Percentiles rank a stretch among this genome's conserved stretches.
These are phyloP conservation scores for Cheilosia vulpina DNA, from an alignment of 2,888 invertebrate genomes.

Conservation along the genomic window DNA sequence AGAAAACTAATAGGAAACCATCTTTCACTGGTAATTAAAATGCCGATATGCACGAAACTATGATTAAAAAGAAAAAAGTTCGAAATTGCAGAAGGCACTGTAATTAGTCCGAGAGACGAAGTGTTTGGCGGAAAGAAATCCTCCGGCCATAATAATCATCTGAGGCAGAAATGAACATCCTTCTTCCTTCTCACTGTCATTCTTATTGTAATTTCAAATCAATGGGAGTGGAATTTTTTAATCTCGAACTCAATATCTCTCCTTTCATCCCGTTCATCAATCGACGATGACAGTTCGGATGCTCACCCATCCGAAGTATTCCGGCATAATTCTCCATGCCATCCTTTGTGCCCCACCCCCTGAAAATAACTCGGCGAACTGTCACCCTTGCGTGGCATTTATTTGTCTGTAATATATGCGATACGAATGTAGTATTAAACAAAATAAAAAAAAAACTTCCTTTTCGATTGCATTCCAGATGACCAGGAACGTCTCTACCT, in stretches of 20 bases:
- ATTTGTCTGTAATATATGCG: conserved; percentile 13
- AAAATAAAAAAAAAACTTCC: conserved; percentile 16
- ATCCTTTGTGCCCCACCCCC: conserved; percentile 1
- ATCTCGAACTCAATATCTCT: conserved; percentile 61
- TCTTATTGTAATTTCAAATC: conserved; percentile 59
- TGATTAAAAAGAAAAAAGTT: conserved; percentile 45
- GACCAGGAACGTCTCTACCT: conserved; percentile 88
- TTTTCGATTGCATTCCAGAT: conserved; percentile 78
- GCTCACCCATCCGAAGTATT: conserved; percentile 31
- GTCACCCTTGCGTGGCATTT: conserved; percentile 29
- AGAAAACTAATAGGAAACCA: conserved; percentile 18
- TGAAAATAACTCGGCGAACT: conserved; percentile 38
- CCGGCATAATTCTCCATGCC: conserved; percentile 32
- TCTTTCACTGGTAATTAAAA: conserved; percentile 35
- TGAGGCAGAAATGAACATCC: conserved; percentile 35
- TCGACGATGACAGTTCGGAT: conserved; percentile 34
- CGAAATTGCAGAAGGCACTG: not conserved
- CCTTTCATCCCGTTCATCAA: conserved; percentile 40
- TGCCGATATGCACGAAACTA: conserved; percentile 34
- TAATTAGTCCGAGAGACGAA: conserved; percentile 47
- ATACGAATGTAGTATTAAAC: conserved; percentile 8
- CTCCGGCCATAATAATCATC: conserved; percentile 27
- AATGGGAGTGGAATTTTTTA: conserved; percentile 68
- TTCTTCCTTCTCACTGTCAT: conserved; percentile 36
- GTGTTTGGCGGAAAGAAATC: not conserved